Evolutionary conservation across 2,113 vertebrate species (phyloP).

Genomic region (Pituophis catenifer): DNA sequence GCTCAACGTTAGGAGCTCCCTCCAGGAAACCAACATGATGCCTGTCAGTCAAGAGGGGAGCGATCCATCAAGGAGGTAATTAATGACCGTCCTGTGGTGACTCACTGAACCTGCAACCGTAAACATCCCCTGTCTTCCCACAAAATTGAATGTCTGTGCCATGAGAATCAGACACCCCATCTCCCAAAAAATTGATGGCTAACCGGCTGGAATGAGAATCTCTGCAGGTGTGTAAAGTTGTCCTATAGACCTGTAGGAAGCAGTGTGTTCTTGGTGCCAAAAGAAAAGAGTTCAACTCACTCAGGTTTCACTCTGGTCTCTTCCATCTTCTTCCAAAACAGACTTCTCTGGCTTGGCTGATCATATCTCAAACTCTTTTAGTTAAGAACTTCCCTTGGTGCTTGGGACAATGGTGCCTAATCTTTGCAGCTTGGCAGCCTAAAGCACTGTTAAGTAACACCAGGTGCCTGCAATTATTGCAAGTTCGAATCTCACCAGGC

Average conservation of each 20-base stretch:
- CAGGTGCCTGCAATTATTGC: too few relatives aligned
- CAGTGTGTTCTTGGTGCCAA: neutral
- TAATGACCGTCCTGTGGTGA: neutral
- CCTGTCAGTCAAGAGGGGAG: neutral
- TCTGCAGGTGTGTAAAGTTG: neutral
- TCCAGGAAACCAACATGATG: neutral
- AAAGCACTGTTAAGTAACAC: too few relatives aligned
- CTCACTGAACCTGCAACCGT: neutral
- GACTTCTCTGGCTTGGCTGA: neutral
- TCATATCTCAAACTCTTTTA: neutral
- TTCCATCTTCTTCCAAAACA: neutral
- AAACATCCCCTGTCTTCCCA: neutral
- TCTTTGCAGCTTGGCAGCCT: too few relatives aligned
- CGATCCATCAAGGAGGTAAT: neutral
- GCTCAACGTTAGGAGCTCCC: neutral
- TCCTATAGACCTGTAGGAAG: neutral
- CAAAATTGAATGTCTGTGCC: rapidly evolving
- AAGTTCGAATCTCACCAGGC: too few relatives aligned
- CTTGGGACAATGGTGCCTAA: neutral
- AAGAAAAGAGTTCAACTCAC: neutral
- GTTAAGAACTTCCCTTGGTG: neutral
- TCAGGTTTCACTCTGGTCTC: neutral
- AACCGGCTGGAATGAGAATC: too few relatives aligned
- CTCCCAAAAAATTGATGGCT: rapidly evolving
- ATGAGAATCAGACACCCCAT: neutral